These are phyloP conservation scores for Coptotermes formosanus DNA, from an alignment of 1,140 invertebrate genomes.

Conservation along the genomic window DNA sequence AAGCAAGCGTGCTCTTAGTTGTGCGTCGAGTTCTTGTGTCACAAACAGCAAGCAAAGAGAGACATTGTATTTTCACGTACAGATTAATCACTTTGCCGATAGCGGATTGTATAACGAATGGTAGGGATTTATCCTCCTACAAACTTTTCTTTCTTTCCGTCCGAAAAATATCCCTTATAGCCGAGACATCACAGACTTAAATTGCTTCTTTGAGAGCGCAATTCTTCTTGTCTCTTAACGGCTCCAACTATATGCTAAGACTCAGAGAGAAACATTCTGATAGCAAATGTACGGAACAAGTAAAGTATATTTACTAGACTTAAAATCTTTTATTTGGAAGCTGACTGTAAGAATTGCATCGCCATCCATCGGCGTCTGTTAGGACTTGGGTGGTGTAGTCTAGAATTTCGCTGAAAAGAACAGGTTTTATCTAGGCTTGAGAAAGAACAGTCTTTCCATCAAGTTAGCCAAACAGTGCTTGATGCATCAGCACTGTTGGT, in stretches of 20 bases:
- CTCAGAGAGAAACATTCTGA: background rate
- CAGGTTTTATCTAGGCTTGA: background rate
- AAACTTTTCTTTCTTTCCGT: background rate
- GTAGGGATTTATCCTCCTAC: background rate
- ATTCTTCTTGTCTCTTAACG: background rate
- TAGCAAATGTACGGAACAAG: background rate
- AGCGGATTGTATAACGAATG: background rate
- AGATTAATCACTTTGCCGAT: background rate
- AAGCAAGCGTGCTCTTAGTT: too few species aligned
- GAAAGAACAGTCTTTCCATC: background rate
- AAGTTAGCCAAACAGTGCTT: background rate
- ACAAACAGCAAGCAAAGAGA: background rate
- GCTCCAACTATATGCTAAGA: background rate
- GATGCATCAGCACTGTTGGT: background rate
- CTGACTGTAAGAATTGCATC: background rate
- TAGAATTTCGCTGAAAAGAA: background rate
- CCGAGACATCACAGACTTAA: background rate
- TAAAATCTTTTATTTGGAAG: background rate
- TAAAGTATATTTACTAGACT: background rate
- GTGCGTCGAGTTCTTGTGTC: too few species aligned
- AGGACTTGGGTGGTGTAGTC: background rate
- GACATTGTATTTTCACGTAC: background rate
- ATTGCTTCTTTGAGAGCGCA: background rate
- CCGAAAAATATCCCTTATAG: background rate
- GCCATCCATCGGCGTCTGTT: background rate